phyloP scores from a whole-genome alignment of 2,113 vertebrate genomes.

The Emberiza fucata region DNA sequence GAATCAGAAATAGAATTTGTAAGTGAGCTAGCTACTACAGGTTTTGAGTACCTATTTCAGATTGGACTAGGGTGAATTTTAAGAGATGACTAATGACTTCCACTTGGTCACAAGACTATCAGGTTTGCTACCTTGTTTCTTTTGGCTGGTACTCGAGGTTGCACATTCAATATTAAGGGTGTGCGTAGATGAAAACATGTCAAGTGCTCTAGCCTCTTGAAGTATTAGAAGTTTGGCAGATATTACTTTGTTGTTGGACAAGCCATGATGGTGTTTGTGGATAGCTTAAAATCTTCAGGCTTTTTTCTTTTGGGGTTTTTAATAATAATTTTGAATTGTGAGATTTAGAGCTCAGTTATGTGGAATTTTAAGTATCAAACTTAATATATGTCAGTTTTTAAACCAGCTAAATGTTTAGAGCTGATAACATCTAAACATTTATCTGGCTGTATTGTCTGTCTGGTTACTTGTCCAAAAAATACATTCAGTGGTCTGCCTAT shows the following conservation, averaged over 20 bases:
- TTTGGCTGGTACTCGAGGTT: not conserved
- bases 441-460: not conserved
- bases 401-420: not conserved
- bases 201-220: not conserved
- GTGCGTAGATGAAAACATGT: not conserved
- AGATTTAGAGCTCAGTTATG: not conserved
- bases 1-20: not conserved
- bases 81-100: not conserved
- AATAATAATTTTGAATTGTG: not conserved
- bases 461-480: not conserved
- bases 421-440: not conserved
- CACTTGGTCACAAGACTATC: not conserved
- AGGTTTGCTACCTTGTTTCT: not conserved
- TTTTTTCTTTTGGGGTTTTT: not conserved
- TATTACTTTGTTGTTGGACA: not conserved
- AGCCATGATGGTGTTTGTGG: not conserved
- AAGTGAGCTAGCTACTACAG: not conserved
- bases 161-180: not conserved
- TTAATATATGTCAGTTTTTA: not conserved
- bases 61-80: not conserved
- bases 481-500: not conserved
- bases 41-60: not conserved
- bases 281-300: not conserved
- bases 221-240: not conserved
- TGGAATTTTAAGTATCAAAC: not conserved